A percentile compares a stretch with the other conserved stretches of the same genome.
phyloP scores from a whole-genome alignment of 1,140 invertebrate genomes.

The Tetramorium alpestre region DNA sequence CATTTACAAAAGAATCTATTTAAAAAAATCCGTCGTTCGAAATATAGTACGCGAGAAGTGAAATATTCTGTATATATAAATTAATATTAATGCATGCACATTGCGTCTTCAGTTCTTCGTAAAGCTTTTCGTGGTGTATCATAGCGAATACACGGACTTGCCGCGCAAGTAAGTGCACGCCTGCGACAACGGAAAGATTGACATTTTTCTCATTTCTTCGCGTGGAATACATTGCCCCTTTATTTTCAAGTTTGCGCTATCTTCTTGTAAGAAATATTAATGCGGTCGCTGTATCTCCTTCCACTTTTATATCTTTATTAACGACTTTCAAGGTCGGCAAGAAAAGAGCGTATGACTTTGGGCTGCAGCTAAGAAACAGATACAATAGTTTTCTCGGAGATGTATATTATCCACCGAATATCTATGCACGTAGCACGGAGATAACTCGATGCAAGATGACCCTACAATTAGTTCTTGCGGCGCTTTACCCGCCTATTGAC shows the following conservation, averaged over 20 bases:
- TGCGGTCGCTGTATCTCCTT: background rate
- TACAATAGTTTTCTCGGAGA: conserved; percentile 82
- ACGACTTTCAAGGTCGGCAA: conserved; percentile 82
- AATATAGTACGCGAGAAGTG: background rate
- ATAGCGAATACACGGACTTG: background rate
- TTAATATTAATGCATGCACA: conserved; percentile 15
- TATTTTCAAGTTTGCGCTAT: background rate
- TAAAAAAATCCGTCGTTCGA: background rate
- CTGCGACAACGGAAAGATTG: background rate
- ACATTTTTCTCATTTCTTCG: conserved; percentile 25
- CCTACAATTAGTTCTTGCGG: conserved; percentile 84
- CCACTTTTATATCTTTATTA: background rate
- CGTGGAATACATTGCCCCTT: background rate
- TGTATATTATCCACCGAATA: conserved; percentile 83
- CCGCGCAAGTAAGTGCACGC: background rate
- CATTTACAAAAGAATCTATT: background rate
- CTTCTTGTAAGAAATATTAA: background rate
- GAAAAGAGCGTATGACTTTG: conserved; percentile 80
- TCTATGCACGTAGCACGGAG: conserved; percentile 82
- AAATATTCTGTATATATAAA: background rate
- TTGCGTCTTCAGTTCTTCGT: background rate
- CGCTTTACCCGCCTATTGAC: conserved; percentile 84
- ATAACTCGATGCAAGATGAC: conserved; percentile 87
- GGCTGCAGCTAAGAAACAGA: conserved; percentile 79
- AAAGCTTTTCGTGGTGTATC: background rate